Conservation (phyloP, 1,140 invertebrate species). For the Bombus breviceps region DNA sequence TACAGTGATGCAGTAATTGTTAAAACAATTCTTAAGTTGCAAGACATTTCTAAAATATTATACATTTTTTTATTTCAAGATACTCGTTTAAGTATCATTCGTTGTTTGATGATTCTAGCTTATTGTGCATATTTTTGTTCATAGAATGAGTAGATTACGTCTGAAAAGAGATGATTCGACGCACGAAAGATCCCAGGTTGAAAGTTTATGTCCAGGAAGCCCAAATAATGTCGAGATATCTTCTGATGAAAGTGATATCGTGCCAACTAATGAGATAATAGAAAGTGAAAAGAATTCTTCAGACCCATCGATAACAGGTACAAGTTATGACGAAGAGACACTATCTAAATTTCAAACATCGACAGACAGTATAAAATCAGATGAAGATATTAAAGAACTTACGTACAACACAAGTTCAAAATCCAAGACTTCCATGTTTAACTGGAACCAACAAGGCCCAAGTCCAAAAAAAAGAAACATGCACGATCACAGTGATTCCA, state of each 20-base stretch:
- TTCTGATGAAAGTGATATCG: constrained; percentile 39
- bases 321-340: not conserved
- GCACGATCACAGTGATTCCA: not conserved
- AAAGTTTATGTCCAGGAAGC: no score
- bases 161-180: not conserved
- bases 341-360: not conserved
- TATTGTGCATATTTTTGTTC: not conserved
- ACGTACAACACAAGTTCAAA: rapidly evolving
- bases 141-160: constrained; percentile 7
- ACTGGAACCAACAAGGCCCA: constrained; percentile 3
- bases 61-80: not conserved
- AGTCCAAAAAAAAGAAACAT: no score
- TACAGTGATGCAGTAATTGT: no score
- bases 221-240: constrained; percentile 1
- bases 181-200: no score
- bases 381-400: not conserved
- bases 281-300: not conserved
- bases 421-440: constrained; percentile 8
- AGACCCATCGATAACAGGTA: rapidly evolving
- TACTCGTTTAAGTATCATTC: not conserved
- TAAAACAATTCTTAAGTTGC: not conserved
- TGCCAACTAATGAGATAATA: not conserved
- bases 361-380: not conserved
- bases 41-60: not conserved
- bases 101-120: not conserved